Evolutionary conservation across 1,140 invertebrate species (phyloP).

Genomic region (Coptotermes formosanus): DNA sequence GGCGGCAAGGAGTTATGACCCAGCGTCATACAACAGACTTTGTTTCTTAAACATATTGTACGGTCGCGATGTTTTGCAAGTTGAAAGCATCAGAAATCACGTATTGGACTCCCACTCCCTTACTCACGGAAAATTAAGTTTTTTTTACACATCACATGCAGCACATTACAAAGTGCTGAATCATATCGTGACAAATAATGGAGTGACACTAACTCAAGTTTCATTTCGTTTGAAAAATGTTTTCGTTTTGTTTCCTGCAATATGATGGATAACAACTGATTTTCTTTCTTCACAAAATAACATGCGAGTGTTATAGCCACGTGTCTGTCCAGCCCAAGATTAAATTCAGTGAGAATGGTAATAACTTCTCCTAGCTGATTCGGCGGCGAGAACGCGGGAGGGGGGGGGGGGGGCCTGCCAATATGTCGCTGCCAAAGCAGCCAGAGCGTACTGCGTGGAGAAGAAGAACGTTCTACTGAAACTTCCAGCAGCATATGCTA

Average conservation of each 20-base stretch:
- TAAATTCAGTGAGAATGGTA: not conserved
- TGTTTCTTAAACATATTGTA: not conserved
- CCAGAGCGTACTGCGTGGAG: too few relatives aligned
- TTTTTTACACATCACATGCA: not conserved
- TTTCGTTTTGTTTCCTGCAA: not conserved
- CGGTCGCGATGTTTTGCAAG: not conserved
- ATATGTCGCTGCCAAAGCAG: too few relatives aligned
- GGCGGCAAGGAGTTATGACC: too few relatives aligned
- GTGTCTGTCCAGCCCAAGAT: not conserved
- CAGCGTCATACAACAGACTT: not conserved
- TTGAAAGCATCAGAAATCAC: not conserved
- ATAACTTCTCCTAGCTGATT: too few relatives aligned
- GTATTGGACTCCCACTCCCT: not conserved
- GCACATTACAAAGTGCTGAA: not conserved
- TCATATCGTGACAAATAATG: not conserved
- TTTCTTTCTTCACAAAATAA: not conserved
- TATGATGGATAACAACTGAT: not conserved
- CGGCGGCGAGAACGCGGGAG: too few relatives aligned
- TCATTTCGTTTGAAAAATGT: not conserved
- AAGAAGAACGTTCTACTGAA: too few relatives aligned
- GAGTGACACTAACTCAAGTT: not conserved
- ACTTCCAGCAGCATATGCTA: too few relatives aligned
- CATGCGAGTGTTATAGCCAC: not conserved
- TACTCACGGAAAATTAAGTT: not conserved
- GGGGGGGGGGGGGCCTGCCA: too few relatives aligned